Base-by-base conservation (phyloP, 2,113 vertebrate species). In the Ifrita kowaldi region DNA sequence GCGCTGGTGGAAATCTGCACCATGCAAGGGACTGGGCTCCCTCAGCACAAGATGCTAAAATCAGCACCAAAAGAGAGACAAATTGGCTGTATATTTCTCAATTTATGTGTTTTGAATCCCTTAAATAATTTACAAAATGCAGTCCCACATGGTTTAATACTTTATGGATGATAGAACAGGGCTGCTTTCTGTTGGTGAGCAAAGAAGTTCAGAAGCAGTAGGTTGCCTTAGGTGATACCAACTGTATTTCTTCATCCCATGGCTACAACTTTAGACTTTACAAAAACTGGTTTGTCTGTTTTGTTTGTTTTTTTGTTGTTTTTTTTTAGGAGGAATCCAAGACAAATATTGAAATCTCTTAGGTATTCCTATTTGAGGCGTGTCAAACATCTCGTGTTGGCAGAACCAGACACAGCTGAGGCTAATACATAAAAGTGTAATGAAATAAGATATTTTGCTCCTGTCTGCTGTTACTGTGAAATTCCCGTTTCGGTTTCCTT, bases 21-120 rank as follows among this genome's bases (percentile, higher is more conserved):
- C 35, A 9, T 26, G 56, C 41, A 8, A 75, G 21, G 41, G 59
- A 11, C 9, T 12, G 21, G 35, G 28, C 6, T 63, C 10, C 30
- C 32, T 67, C 57, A 49, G n/a, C 55, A 30, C 11, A 9, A 6
- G 56, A 5, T 22, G 35, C 26, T 42, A 30, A 76, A 68, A 35
- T 68, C 13, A 11, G 59, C 68, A 55, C 13, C 41, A 19, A 35
- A 59, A 46, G 13, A 28, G 24, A 33, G 24, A 33, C 2, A 32
- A 27, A 8, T 1, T 32, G 5, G 3, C 17, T 33, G 19, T 55
- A 0, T 24, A 7, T 42, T 21, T 71, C 52, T 53, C 26, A 56
- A 9, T 62, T 60, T 8, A 11, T 55, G 5, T 37, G 15, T 7
- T 42, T 76, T 50, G 60, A 79, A 89, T 50, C 10, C 42, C 27